Base-by-base conservation (phyloP, 2,113 vertebrate species). In the Odocoileus virginianus region DNA sequence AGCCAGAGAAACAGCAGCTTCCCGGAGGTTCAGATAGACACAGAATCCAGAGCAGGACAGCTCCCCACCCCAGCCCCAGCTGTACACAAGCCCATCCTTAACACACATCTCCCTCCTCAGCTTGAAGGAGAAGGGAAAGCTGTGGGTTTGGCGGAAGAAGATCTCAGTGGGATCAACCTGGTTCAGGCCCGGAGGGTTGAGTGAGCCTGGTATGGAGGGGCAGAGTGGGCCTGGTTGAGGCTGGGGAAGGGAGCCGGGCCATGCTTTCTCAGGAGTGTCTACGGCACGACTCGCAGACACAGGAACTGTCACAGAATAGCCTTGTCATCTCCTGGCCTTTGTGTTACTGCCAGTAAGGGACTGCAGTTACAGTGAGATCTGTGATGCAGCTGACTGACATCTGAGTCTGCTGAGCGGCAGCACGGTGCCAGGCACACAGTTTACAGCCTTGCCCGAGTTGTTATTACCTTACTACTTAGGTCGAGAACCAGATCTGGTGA, bases 151-250 rank as follows among this genome's bases (percentile, higher is more conserved):
- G n/a, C 7, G 19, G 45, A 10, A 28, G 19, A 21, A 19, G 60
- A 52, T 28, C 79, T 78, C 3, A 47, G 19, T 14, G 78, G 55
- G 52, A 10, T 30, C 79, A 36, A 14, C 27, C 21, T 71, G 33
- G 50, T 27, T 30, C 19, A 45, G 74, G 17, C 54, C 3, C 0
- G 4, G 8, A 1, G 33, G 47, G 5, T 7, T 4, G 19, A 30
- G 5, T 19, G 55, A 79, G 43, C 55, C 54, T 19, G 13, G 30
- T 23, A 4, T 0, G 13, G 23, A 40, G n/a, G 54, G 54, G n/a
- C 30, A 17, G 47, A 45, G 23, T 9, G 83, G 43, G 36, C 40
- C 52, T 15, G 52, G 23, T 16, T 54, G n/a, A 16, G 82, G n/a
- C n/a, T 45, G 16, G 16, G 30, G 30, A n/a, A 21, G 17, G 28